Evolutionary conservation across 1,140 invertebrate species (phyloP).

Genomic region (Euschistus heros): DNA sequence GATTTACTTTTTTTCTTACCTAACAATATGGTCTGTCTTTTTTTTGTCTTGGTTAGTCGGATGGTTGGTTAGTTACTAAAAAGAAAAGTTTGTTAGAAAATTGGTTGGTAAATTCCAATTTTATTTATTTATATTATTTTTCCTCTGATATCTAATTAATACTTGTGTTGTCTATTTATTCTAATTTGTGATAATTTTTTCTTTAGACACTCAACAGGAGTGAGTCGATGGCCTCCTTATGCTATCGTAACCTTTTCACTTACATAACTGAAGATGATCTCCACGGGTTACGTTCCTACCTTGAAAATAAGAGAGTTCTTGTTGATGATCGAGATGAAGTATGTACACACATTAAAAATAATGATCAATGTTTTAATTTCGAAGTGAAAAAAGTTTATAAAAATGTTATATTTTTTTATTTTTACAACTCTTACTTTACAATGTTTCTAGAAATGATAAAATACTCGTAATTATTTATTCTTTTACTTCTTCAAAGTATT

Average conservation of each 20-base stretch:
- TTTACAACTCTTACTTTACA: neutral
- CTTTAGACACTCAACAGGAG: slow-evolving; percentile 47
- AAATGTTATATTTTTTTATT: neutral
- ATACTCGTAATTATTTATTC: slow-evolving; percentile 10
- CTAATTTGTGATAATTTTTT: too few species aligned
- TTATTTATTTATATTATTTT: too few species aligned
- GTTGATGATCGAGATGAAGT: slow-evolving; percentile 88
- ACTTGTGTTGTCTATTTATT: too few species aligned
- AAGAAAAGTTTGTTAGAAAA: too few species aligned
- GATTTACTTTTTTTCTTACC: too few species aligned
- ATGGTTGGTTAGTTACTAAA: too few species aligned
- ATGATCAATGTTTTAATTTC: neutral
- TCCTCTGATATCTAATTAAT: too few species aligned
- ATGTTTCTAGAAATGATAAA: too few species aligned
- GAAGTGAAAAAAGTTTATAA: neutral
- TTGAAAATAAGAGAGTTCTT: slow-evolving; percentile 66
- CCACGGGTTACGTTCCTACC: slow-evolving; percentile 61
- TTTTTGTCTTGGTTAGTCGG: too few species aligned
- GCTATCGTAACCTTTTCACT: slow-evolving; percentile 63
- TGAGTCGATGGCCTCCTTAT: slow-evolving; percentile 83
- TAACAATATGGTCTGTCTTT: too few species aligned
- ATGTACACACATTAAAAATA: slow-evolving; percentile 28
- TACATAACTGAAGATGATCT: slow-evolving; percentile 73
- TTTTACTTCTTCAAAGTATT: neutral
- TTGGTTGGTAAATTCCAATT: too few species aligned